Conservation (phyloP, 2,888 invertebrate genomes). For the Phalangium opilio region DNA sequence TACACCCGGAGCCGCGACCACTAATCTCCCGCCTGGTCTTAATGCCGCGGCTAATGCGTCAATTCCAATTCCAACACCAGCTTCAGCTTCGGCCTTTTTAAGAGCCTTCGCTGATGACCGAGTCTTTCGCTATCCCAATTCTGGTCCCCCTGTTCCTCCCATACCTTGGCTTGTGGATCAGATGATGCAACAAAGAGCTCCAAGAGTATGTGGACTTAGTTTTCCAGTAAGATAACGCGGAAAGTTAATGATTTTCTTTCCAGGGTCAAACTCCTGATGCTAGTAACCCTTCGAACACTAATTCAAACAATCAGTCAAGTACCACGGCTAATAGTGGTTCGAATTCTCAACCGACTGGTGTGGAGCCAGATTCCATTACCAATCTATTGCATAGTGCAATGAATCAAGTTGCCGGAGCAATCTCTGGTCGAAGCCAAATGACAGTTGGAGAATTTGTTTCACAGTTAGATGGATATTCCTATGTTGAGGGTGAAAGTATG, state of each 20-base stretch:
- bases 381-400: neutral
- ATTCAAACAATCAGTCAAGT: conserved; percentile 40
- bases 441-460: conserved; percentile 34
- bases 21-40: too few species aligned
- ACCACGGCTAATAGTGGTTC: conserved; percentile 1
- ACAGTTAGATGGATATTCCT: conserved; percentile 30
- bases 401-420: conserved; percentile 1
- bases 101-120: neutral
- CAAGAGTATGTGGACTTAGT: neutral
- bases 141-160: neutral
- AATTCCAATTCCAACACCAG: too few species aligned
- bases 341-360: neutral
- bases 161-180: conserved; percentile 1
- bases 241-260: too few species aligned
- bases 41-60: too few species aligned
- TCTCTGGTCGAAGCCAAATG: conserved; percentile 12
- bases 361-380: neutral
- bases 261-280: too few species aligned
- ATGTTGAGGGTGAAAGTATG: conserved; percentile 33
- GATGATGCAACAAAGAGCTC: neutral
- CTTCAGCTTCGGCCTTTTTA: too few species aligned
- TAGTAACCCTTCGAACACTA: conserved; percentile 40
- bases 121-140: neutral
- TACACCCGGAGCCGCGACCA: too few species aligned
- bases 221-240: too few species aligned